Conservation (phyloP, 2,888 invertebrate species). For the Microdon myrmicae region DNA sequence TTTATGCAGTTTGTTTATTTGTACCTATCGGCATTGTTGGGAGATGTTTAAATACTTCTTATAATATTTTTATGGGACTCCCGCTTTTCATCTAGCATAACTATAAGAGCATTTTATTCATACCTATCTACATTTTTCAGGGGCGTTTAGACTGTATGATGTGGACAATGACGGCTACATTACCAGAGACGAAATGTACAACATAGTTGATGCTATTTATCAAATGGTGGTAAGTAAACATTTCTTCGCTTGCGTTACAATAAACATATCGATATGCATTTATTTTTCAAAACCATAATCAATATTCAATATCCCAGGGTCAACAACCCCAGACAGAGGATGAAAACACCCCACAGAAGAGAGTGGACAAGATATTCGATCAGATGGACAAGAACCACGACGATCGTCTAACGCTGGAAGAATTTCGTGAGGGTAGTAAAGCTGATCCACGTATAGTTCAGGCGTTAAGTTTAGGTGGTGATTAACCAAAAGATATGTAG, state of each 20-base stretch:
- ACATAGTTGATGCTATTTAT: constrained; percentile 97
- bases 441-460: constrained; percentile 98
- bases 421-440: constrained; percentile 97
- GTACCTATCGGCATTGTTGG: no score
- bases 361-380: constrained; percentile 98
- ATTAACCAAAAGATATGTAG: constrained; percentile 68
- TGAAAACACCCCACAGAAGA: constrained; percentile 92
- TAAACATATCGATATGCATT: no score
- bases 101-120: no score
- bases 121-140: no score
- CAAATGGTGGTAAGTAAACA: constrained; percentile 92
- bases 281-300: background rate
- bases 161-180: constrained; percentile 96
- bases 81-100: background rate
- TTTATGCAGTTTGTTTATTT: no score
- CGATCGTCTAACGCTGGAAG: constrained; percentile 93
- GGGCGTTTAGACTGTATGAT: constrained; percentile 96
- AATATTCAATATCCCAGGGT: constrained; percentile 71
- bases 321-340: constrained; percentile 89
- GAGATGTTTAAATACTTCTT: no score
- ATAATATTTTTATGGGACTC: no score
- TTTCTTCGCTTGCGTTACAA: constrained; percentile 4
- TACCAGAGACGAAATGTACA: constrained; percentile 95
- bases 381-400: constrained; percentile 99
- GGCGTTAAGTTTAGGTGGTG: constrained; percentile 86